Evolutionary conservation across 2,797 vertebrate species (phyloP).

Genomic region (Percopsis omiscomaycus): DNA sequence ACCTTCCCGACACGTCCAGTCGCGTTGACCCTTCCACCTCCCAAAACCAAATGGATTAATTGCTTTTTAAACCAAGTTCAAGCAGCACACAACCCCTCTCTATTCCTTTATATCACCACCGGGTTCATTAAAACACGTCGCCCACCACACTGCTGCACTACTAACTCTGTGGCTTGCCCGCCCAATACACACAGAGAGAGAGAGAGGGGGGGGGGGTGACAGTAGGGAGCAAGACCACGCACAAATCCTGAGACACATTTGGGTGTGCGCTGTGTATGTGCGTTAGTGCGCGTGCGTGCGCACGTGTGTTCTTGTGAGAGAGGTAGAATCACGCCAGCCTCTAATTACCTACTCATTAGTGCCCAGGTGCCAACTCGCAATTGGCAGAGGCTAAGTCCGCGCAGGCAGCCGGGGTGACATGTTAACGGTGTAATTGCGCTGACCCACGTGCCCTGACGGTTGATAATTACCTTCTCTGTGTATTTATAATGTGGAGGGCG

Average conservation of each 20-base stretch:
- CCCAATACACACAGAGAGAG: constrained; percentile 10
- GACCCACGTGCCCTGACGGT: constrained; percentile 61
- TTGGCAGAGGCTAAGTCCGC: constrained; percentile 66
- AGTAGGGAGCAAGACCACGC: background rate
- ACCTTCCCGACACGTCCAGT: background rate
- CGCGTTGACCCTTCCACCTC: constrained; percentile 5
- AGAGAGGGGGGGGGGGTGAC: constrained; percentile 11
- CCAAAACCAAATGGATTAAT: constrained; percentile 39
- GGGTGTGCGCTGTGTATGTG: background rate
- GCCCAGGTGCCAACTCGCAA: constrained; percentile 61
- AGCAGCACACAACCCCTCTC: constrained; percentile 1
- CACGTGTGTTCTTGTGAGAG: constrained; percentile 10
- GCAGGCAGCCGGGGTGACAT: constrained; percentile 62
- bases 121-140: constrained; percentile 39
- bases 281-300: constrained; percentile 4
- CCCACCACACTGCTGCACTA: constrained; percentile 22
- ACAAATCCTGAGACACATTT: background rate
- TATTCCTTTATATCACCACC: constrained; percentile 13
- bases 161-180: constrained; percentile 46
- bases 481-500: constrained; percentile 65
- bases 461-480: constrained; percentile 70
- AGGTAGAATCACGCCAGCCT: constrained; percentile 44
- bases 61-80: constrained; percentile 38
- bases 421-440: constrained; percentile 71
- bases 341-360: constrained; percentile 73